Percentiles rank a stretch among this genome's conserved stretches.
Conservation (phyloP, 2,113 vertebrate species). For the Eubucco bourcierii region DNA sequence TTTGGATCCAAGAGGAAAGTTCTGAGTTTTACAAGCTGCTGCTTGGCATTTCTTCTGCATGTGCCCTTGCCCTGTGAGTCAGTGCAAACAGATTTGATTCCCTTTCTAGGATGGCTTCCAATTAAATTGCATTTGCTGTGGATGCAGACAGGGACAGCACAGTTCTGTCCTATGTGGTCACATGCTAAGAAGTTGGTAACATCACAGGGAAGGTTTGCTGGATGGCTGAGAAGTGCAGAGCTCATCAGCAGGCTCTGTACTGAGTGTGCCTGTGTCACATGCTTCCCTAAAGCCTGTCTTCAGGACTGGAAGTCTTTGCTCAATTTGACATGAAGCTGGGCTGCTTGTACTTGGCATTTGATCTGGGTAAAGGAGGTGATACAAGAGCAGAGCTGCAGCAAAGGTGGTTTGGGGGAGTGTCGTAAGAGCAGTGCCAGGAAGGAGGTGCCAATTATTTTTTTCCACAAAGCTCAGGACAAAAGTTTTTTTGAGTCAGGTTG, state of each 20-base stretch:
- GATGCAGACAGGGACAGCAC: not conserved
- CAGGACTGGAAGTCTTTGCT: not conserved
- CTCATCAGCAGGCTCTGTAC: not conserved
- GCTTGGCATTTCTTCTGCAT: not conserved
- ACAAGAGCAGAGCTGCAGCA: not conserved
- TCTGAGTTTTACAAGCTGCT: not conserved
- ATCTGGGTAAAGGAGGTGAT: not conserved
- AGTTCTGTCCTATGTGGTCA: not conserved
- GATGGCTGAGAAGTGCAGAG: not conserved
- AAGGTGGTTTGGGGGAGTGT: not conserved
- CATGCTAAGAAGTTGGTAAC: not conserved
- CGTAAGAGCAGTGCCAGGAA: not conserved
- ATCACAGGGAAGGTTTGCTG: not conserved
- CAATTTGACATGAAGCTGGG: not conserved
- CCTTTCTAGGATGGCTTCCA: not conserved
- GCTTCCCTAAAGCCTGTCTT: not conserved
- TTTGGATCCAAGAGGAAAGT: not conserved
- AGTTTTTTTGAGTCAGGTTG: not conserved
- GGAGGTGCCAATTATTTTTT: not conserved
- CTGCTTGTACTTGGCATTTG: constrained; percentile 11
- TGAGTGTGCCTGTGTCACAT: not conserved
- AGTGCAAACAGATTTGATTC: not conserved
- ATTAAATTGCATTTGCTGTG: not conserved
- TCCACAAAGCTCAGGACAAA: not conserved
- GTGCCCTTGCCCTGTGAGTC: not conserved